phyloP scores from a whole-genome alignment of 2,797 vertebrate genomes.

The Smutsia gigantea region DNA sequence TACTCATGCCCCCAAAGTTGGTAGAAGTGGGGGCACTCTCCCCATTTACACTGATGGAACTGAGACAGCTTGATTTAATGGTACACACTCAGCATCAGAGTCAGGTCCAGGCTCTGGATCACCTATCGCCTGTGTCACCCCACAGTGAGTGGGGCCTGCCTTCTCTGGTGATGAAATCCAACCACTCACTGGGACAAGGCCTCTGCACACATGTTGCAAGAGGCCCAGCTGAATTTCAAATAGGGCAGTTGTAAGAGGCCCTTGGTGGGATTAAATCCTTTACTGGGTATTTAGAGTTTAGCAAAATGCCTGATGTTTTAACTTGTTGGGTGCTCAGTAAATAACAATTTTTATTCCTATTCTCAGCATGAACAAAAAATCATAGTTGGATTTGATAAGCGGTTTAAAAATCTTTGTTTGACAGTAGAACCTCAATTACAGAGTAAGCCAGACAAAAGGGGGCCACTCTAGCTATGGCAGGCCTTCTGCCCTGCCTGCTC shows the following conservation, averaged over 20 bases:
- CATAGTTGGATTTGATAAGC: slow-evolving; percentile 9
- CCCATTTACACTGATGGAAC: not conserved
- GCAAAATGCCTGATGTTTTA: slow-evolving; percentile 28
- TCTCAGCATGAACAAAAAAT: not conserved
- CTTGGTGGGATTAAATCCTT: not conserved
- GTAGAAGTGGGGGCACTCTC: not conserved
- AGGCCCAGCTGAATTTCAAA: not conserved
- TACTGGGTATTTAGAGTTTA: not conserved
- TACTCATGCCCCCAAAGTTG: not conserved
- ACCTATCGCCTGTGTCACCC: not conserved
- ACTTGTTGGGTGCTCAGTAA: not conserved
- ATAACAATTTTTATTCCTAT: slow-evolving; percentile 8
- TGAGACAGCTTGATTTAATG: not conserved
- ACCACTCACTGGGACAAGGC: not conserved
- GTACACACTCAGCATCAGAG: not conserved
- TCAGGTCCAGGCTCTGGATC: not conserved
- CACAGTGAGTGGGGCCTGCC: not conserved
- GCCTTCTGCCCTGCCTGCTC: not conserved
- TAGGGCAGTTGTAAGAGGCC: not conserved
- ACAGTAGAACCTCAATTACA: not conserved
- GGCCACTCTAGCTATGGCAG: not conserved
- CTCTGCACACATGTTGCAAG: not conserved
- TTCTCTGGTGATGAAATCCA: not conserved
- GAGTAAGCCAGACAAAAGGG: not conserved
- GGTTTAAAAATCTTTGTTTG: slow-evolving; percentile 9